Evolutionary conservation across 1,140 invertebrate genomes (phyloP).

Genomic region (Coptotermes formosanus): DNA sequence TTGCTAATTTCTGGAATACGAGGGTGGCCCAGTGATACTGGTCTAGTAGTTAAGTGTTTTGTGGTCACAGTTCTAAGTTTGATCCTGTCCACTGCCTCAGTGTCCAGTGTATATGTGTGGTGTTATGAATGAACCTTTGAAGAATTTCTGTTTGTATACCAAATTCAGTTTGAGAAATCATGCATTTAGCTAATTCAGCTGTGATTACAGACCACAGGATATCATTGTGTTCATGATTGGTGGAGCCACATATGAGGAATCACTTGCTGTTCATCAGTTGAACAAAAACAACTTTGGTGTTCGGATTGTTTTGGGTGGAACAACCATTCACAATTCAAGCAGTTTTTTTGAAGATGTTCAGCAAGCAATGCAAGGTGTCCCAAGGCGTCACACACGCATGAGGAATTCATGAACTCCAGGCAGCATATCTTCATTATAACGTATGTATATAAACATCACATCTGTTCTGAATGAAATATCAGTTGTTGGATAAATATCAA

Average conservation of each 20-base stretch:
- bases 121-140: no score
- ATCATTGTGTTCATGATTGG: conserved; percentile 95
- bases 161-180: no score
- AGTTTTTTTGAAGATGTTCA: conserved; percentile 75
- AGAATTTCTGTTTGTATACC: no score
- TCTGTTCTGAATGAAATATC: no score
- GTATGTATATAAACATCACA: neutral
- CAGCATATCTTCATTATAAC: neutral
- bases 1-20: no score
- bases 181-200: no score
- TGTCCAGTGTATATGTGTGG: no score
- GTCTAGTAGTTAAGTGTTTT: no score
- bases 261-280: conserved; percentile 79
- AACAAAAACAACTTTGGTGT: conserved; percentile 74
- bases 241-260: conserved; percentile 96
- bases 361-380: conserved; percentile 45
- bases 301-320: conserved; percentile 85
- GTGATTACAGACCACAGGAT: conserved; percentile 69
- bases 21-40: no score
- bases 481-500: no score
- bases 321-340: conserved; percentile 85
- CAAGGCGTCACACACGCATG: conserved; percentile 30
- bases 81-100: no score
- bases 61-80: no score
- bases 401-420: neutral